Evolutionary conservation across 2,113 vertebrate genomes (phyloP).

Genomic region (Conger conger): DNA sequence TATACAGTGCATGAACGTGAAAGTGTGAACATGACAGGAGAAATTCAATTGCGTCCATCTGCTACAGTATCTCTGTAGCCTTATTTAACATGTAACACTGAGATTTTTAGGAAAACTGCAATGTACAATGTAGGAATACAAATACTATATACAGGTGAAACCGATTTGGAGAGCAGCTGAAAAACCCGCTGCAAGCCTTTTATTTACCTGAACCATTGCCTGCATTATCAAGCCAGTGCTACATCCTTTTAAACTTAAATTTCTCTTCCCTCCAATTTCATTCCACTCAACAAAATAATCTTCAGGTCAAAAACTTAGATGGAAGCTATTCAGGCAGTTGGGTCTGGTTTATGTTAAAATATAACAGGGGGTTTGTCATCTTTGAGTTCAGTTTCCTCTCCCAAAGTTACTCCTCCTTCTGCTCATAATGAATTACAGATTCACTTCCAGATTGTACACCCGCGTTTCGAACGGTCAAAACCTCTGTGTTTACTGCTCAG

Average conservation of each 20-base stretch:
- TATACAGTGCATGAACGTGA: neutral
- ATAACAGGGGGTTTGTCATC: slow-evolving; percentile 58
- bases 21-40: neutral
- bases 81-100: neutral
- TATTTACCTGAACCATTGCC: neutral
- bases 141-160: neutral
- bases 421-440: slow-evolving; percentile 57
- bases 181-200: slow-evolving; percentile 7
- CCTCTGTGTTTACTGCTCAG: neutral
- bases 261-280: slow-evolving; percentile 56
- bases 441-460: slow-evolving; percentile 15
- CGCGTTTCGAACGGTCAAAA: neutral
- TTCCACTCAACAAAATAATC: slow-evolving; percentile 59
- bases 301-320: slow-evolving; percentile 59
- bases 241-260: neutral
- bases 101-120: neutral
- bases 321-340: slow-evolving; percentile 49
- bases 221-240: neutral
- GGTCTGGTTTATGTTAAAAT: slow-evolving; percentile 67
- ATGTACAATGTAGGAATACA: neutral
- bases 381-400: slow-evolving; percentile 60
- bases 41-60: neutral
- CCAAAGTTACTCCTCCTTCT: slow-evolving; percentile 49
- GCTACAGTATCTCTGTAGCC: too few species aligned
- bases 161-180: neutral